Base-by-base conservation (phyloP, 1,140 invertebrate genomes). In the Pseudomyrmex pallidus region DNA sequence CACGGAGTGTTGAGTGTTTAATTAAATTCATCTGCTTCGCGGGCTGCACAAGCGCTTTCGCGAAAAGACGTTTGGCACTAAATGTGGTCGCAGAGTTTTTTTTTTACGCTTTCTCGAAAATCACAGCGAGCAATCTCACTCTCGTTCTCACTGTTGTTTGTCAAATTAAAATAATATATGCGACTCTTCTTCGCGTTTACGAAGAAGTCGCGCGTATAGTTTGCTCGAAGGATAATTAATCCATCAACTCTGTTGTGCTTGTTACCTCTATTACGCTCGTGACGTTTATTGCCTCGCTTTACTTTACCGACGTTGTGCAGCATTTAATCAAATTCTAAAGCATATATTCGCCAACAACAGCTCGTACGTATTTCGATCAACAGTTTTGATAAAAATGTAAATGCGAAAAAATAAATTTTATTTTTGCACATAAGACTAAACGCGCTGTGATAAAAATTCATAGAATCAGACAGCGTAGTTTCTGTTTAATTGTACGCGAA, bases 31-130 rank as follows among this genome's bases (percentile, higher is more conserved):
- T 62, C 25, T 25, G 20, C 10, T 48, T 62, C 12, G 35, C 25
- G 1, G 15, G 66, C 12, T 10, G 17, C 25, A 17, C 8, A 25
- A 48, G 50, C 13, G 12, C 15, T 54, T 52, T 83, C 13, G 35
- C 64, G 22, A 54, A 74, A 3, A 25, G 2, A 2, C 17, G 54
- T 13, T 48, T 22, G 44, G 57, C 12, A 5, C 8, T 20, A 48
- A 85, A 13, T 15, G 20, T 59, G 12, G 15, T 20, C 48, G 1
- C 1, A 3, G 1, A 67, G 3, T 2, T 2, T 17, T 67, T 46
- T 2, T 67, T 46, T 7, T 48, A 68, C 67, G 66, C 85, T 87
- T 87, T 87, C 80, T 78, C 67, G 46, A 86, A 57, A 83, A 67
- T 73, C 52, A 54, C 15, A 70, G 12, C 20, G 35, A 35, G 0